A percentile compares a stretch with the other conserved stretches of the same genome.
phyloP scores from a whole-genome alignment of 2,113 vertebrate genomes.

The Ceuthmochares aereus region DNA sequence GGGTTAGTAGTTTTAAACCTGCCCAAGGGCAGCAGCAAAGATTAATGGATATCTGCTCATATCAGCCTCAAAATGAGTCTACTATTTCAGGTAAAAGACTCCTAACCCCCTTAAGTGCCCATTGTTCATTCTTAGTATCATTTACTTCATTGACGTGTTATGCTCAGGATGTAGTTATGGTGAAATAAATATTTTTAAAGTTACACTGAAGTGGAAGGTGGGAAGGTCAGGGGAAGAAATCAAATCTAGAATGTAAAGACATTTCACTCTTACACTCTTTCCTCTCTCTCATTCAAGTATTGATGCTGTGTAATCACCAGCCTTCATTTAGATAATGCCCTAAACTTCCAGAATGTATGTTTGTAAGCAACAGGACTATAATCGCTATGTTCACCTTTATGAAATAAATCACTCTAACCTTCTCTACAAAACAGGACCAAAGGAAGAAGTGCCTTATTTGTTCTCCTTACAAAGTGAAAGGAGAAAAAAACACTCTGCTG shows the following conservation, averaged over 20 bases:
- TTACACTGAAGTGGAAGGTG: neutral
- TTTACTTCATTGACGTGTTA: neutral
- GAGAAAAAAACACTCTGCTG: neutral
- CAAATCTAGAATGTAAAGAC: neutral
- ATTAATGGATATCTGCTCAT: neutral
- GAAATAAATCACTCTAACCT: slow-evolving; percentile 24
- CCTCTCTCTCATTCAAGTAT: neutral
- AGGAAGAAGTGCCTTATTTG: neutral
- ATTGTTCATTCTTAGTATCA: slow-evolving; percentile 9
- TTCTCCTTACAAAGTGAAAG: neutral
- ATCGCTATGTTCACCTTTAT: neutral
- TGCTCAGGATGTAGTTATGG: neutral
- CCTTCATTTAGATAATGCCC: neutral
- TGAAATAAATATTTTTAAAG: slow-evolving; percentile 18
- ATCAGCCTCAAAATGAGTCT: neutral
- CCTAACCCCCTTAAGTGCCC: neutral
- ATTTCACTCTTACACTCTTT: neutral
- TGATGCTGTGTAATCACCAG: neutral
- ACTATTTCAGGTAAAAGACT: neutral
- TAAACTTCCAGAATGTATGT: neutral
- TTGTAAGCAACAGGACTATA: neutral
- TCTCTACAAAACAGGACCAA: neutral
- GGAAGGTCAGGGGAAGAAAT: neutral
- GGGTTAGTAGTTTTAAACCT: neutral
- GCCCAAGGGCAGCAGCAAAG: neutral